Percentiles rank a stretch among this genome's conserved stretches.
Conservation (phyloP, 2,797 vertebrate genomes). For the Discoglossus pictus region DNA sequence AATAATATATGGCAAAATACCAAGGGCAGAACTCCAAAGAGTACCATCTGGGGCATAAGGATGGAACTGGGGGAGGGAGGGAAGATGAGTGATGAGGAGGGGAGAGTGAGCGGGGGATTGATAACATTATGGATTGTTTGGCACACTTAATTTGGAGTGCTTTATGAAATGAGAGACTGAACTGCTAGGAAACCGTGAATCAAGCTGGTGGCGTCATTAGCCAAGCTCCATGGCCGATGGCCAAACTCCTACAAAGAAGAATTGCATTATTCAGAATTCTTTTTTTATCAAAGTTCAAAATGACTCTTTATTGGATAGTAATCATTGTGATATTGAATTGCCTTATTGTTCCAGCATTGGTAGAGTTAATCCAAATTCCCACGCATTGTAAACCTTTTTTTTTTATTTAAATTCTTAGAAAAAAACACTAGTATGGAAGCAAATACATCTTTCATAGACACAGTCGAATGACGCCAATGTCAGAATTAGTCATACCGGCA, state of each 20-base stretch:
- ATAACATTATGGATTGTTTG: slow-evolving; percentile 63
- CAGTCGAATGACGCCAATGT: slow-evolving; percentile 9
- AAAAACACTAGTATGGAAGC: too few relatives aligned
- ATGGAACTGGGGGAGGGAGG: slow-evolving; percentile 63
- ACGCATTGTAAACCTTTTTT: slow-evolving; percentile 1
- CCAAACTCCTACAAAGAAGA: slow-evolving; percentile 12
- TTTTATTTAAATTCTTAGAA: too few relatives aligned
- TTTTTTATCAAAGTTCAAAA: slow-evolving; percentile 5
- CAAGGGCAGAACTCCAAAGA: slow-evolving; percentile 70
- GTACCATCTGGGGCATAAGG: slow-evolving; percentile 69
- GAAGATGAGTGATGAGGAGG: slow-evolving; percentile 50
- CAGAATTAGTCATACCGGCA: too few relatives aligned
- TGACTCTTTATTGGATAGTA: not conserved
- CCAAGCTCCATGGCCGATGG: slow-evolving; percentile 24
- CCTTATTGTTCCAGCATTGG: too few relatives aligned
- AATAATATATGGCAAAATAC: slow-evolving; percentile 67
- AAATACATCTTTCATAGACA: too few relatives aligned
- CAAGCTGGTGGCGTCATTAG: slow-evolving; percentile 53
- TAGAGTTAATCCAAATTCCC: slow-evolving; percentile 1
- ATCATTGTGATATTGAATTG: too few relatives aligned
- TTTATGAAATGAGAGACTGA: slow-evolving; percentile 46
- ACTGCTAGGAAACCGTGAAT: slow-evolving; percentile 49
- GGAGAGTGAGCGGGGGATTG: slow-evolving; percentile 49
- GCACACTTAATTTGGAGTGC: slow-evolving; percentile 54
- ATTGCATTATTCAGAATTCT: slow-evolving; percentile 21